phyloP scores from a whole-genome alignment of 92 coral and sea anemone genomes.

The Galaxea fascicularis region DNA sequence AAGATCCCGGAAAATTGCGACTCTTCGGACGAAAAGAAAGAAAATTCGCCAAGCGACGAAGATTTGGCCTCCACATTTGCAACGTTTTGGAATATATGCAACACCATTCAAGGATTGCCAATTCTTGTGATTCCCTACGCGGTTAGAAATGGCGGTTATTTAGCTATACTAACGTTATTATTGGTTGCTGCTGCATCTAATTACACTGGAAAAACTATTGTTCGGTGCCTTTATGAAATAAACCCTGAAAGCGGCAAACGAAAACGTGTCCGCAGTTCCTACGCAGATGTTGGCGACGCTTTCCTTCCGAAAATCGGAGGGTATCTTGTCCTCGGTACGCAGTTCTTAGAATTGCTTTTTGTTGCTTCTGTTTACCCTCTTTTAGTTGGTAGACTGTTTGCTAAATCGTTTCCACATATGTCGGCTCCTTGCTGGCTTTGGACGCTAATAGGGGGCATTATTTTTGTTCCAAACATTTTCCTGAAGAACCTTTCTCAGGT shows the following conservation, averaged over 20 bases:
- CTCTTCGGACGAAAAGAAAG: background rate
- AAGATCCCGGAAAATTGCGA: background rate
- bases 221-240: constrained; percentile 82
- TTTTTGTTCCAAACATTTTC: constrained; percentile 88
- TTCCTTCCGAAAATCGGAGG: constrained; percentile 79
- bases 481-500: constrained; percentile 92
- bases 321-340: constrained; percentile 77
- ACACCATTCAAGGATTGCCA: constrained; percentile 98
- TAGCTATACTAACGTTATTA: constrained; percentile 75
- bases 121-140: constrained; percentile 95
- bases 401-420: constrained; percentile 73
- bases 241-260: constrained; percentile 50
- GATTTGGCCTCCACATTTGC: constrained; percentile 80
- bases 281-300: constrained; percentile 87
- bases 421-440: constrained; percentile 76
- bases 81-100: constrained; percentile 97
- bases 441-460: constrained; percentile 84
- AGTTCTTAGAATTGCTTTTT: constrained; percentile 77
- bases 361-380: constrained; percentile 89
- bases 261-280: constrained; percentile 82
- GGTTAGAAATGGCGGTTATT: constrained; percentile 84
- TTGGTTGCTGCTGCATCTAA: constrained; percentile 83
- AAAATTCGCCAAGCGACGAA: constrained; percentile 19
- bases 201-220: constrained; percentile 90
- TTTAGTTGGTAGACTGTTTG: constrained; percentile 86